Evolutionary conservation across 2,888 invertebrate species (phyloP).

Genomic region (Charanyca ferruginea): DNA sequence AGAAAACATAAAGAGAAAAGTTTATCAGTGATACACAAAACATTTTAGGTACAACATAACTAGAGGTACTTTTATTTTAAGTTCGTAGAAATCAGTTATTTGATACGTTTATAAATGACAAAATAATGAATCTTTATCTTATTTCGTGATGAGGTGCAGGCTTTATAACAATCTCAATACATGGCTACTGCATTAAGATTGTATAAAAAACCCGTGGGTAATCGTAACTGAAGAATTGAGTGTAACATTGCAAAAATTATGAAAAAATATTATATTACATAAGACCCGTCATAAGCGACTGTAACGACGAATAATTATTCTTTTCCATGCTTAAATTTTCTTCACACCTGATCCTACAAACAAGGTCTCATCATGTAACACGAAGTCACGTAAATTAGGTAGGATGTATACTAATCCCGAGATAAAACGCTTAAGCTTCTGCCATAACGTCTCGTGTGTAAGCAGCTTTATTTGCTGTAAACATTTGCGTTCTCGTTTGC

Average conservation of each 20-base stretch:
- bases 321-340: slow-evolving; percentile 66
- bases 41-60: neutral
- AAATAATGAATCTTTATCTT: too few relatives aligned
- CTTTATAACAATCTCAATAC: too few relatives aligned
- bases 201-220: neutral
- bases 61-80: slow-evolving; percentile 2
- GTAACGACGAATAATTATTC: slow-evolving; percentile 57
- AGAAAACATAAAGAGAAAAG: slow-evolving; percentile 8
- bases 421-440: slow-evolving; percentile 86
- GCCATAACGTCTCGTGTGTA: slow-evolving; percentile 83
- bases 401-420: slow-evolving; percentile 86
- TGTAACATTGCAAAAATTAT: neutral
- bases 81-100: neutral
- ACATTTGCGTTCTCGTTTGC: slow-evolving; percentile 78
- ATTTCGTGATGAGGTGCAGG: too few relatives aligned
- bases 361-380: slow-evolving; percentile 83
- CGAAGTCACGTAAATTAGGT: slow-evolving; percentile 87
- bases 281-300: slow-evolving; percentile 18
- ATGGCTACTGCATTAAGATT: neutral
- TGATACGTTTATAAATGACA: too few relatives aligned
- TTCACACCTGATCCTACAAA: slow-evolving; percentile 82
- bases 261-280: slow-evolving; percentile 7
- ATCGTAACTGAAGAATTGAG: neutral
- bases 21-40: neutral
- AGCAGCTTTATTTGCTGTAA: slow-evolving; percentile 85